phyloP scores from a whole-genome alignment of 2,888 invertebrate species.

The Perizoma flavofasciatum region DNA sequence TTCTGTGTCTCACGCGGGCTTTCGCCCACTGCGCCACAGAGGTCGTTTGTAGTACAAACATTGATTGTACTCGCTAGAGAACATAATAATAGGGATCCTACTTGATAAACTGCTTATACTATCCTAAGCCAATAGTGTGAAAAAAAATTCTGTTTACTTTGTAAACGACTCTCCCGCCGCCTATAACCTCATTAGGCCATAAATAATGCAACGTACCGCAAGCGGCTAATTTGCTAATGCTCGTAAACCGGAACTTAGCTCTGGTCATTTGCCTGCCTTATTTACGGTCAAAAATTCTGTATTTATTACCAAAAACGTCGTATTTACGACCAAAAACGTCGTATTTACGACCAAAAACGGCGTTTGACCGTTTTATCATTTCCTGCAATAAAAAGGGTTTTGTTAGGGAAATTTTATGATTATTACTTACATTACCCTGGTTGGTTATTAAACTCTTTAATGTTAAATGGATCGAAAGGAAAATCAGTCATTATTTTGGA shows the following conservation, averaged over 20 bases:
- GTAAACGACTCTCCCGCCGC: constrained; percentile 6
- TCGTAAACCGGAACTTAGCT: constrained; percentile 21
- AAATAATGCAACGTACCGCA: constrained; percentile 22
- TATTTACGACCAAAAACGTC: constrained; percentile 14
- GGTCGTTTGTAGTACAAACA: too few relatives aligned
- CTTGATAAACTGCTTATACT: not conserved
- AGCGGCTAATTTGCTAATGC: constrained; percentile 26
- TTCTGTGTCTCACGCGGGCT: too few relatives aligned
- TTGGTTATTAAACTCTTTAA: constrained; percentile 1
- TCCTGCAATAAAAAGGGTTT: constrained; percentile 24
- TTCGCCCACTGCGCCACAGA: too few relatives aligned
- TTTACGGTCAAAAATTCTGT: constrained; percentile 24
- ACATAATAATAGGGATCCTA: not conserved
- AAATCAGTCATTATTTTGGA: not conserved
- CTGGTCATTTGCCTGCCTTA: constrained; percentile 29
- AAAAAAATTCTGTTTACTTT: not conserved
- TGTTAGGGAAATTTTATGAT: constrained; percentile 9
- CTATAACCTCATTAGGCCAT: constrained; percentile 13
- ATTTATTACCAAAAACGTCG: constrained; percentile 5
- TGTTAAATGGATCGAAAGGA: not conserved
- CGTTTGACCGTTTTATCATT: constrained; percentile 30
- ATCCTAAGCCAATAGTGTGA: not conserved
- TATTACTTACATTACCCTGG: constrained; percentile 4
- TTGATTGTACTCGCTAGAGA: not conserved
- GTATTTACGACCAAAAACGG: constrained; percentile 16